Evolutionary conservation across 2,797 vertebrate genomes (phyloP).

Genomic region (Setipinna tenuifilis): DNA sequence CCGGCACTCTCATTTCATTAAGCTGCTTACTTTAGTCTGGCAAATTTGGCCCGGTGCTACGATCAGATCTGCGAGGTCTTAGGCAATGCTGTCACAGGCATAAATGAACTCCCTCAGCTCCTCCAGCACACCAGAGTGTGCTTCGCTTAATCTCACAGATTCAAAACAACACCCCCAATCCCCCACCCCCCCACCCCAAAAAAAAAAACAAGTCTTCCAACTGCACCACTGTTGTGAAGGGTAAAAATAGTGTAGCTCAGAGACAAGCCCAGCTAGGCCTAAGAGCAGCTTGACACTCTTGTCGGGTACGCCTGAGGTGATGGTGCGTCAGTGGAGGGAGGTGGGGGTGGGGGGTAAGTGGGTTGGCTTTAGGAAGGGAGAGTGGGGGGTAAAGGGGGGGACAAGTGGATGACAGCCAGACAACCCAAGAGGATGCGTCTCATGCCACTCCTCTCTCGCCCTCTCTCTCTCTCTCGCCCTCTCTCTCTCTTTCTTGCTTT

Average conservation of each 20-base stretch:
- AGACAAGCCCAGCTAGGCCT: background rate
- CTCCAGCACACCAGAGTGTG: background rate
- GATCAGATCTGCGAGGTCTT: slow-evolving; percentile 10
- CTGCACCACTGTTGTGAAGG: background rate
- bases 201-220: background rate
- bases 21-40: slow-evolving; percentile 31
- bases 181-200: too few relatives aligned
- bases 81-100: background rate
- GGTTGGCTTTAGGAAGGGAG: background rate
- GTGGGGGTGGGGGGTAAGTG: background rate
- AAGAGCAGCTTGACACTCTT: background rate
- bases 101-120: background rate
- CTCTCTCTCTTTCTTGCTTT: background rate
- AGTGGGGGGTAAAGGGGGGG: background rate
- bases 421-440: background rate
- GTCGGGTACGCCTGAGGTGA: background rate
- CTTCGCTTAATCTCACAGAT: background rate
- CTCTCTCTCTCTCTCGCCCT: background rate
- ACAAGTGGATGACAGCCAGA: background rate
- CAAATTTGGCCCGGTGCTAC: background rate
- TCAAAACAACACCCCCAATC: too few relatives aligned
- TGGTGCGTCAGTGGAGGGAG: background rate
- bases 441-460: background rate
- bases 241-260: background rate
- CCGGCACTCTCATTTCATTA: slow-evolving; percentile 34